Evolutionary conservation across 2,888 invertebrate genomes (phyloP), one percentile per base, ranked within the genome.

Genomic region (Thera britannica): DNA sequence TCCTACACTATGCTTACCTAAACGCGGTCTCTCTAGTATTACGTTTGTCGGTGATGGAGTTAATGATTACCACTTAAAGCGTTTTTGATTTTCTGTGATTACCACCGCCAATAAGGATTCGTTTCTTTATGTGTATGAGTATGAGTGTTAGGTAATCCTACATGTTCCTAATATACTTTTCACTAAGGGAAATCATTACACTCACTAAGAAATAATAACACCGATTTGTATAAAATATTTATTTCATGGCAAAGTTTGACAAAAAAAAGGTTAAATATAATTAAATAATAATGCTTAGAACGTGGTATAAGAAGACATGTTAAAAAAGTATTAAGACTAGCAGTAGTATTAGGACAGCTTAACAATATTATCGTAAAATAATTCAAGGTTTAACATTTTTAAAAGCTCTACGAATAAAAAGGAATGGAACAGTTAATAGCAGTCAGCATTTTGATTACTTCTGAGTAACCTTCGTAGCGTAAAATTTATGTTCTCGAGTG

Each of bases 401-500:
- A 68, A 67, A 75, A 72, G 71, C 72, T 68, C 65, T 61, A 65
- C 48, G 66, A 63, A 66, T 61, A 44, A 58, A 44, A 70, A 72
- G 73, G 73, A 75, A 73, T 73, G 72, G 68, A 63, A 71, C 46
- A 63, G 51, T 66, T 77, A 77, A 79, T 69, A 71, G 75, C 77
- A 75, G 65, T 41, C 46, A 63, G 7, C n/a, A 56, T 59, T 64
- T 11, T 36, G 41, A 70, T 79, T 78, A 81, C 76, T 82, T 81
- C 75, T 90, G 94, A 51, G 93, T 94, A 70, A 95, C 94, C 84
- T 95, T 95, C 2, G 96, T 95, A 83, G 97, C 95, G 85, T 97
- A 98, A 86, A 97, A 97, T 85, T 97, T 97, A 88, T 98, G 97
- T 82, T 97, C 96, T 76, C 96, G 96, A 9, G 97, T 97, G 85